These are phyloP conservation scores for Bombus confusus DNA, from an alignment of 1,140 invertebrate species.

Conservation along the genomic window DNA sequence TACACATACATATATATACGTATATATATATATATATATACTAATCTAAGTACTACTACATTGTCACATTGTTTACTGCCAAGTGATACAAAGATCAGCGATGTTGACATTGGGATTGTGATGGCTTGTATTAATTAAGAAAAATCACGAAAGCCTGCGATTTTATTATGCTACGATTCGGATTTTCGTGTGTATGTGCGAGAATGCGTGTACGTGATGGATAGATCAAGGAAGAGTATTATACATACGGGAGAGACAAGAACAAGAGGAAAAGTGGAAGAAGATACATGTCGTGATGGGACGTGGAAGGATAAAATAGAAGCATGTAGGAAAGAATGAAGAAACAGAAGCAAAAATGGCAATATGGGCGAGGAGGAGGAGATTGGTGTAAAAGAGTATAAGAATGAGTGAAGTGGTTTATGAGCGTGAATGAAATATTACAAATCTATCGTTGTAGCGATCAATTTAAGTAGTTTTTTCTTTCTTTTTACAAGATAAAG, in stretches of 20 bases:
- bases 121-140: conserved; percentile 79
- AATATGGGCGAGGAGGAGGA: too few relatives aligned
- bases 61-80: conserved; percentile 83
- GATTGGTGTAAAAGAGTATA: neutral
- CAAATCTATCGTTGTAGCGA: conserved; percentile 29
- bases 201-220: conserved; percentile 44
- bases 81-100: conserved; percentile 77
- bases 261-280: neutral
- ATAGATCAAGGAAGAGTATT: conserved; percentile 17
- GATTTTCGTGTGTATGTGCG: conserved; percentile 55
- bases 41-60: conserved; percentile 82
- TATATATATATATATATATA: conserved; percentile 4
- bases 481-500: conserved; percentile 26
- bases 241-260: neutral
- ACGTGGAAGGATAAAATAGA: neutral
- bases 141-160: conserved; percentile 62
- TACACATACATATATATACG: conserved; percentile 19
- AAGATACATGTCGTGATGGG: neutral
- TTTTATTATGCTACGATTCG: conserved; percentile 64
- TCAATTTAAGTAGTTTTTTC: conserved; percentile 15
- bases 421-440: conserved; percentile 20
- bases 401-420: neutral
- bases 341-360: too few relatives aligned
- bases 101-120: conserved; percentile 79
- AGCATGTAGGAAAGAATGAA: neutral